phyloP scores from a whole-genome alignment of 2,113 vertebrate species.

The Mungos mungo region DNA sequence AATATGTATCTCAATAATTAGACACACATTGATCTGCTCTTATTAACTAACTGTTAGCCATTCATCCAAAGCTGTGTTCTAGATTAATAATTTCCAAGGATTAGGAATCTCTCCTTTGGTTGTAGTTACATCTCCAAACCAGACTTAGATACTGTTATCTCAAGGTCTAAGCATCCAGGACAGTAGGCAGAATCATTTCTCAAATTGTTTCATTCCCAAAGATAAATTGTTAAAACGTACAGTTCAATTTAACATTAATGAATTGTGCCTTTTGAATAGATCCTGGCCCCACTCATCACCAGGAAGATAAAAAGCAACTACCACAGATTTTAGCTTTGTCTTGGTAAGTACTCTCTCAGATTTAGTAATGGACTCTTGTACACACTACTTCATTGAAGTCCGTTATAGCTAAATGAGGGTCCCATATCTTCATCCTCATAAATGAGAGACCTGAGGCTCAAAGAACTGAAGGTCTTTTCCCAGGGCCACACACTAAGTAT shows the following conservation, averaged over 20 bases:
- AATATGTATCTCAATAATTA: constrained; percentile 8
- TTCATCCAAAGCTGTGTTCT: constrained; percentile 29
- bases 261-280: constrained; percentile 2
- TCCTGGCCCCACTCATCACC: not conserved
- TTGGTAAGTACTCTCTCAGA: constrained; percentile 8
- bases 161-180: constrained; percentile 15
- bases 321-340: constrained; percentile 16
- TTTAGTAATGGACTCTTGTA: not conserved
- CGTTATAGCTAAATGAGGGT: not conserved
- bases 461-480: not conserved
- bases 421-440: not conserved
- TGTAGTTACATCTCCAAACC: constrained; percentile 29
- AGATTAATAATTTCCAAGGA: constrained; percentile 15
- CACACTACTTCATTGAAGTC: not conserved
- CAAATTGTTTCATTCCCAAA: constrained; percentile 57
- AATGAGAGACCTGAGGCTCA: not conserved
- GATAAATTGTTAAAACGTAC: constrained; percentile 45
- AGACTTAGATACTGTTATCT: constrained; percentile 42
- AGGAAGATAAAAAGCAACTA: constrained; percentile 39
- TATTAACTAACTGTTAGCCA: constrained; percentile 33
- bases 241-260: constrained; percentile 40
- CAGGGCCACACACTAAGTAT: not conserved
- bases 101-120: constrained; percentile 29
- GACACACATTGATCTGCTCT: not conserved
- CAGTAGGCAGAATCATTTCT: constrained; percentile 34